Evolutionary conservation across 2,797 vertebrate genomes (phyloP), one percentile per base, ranked within the genome.

Genomic region (Hydrolagus colliei): DNA sequence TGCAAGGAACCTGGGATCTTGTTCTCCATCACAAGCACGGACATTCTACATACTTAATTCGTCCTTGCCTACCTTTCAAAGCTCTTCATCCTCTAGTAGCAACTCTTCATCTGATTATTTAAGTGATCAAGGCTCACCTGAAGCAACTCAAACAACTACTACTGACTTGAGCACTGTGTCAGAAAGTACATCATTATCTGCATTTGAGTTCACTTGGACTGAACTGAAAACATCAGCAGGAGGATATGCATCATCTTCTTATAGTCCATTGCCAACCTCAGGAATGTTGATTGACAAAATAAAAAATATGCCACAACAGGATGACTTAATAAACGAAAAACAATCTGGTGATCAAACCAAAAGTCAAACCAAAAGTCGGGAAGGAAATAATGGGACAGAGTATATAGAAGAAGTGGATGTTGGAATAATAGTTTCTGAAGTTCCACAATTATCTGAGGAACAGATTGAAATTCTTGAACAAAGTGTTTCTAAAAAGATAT

Each of bases 401-500:
- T 22, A 67, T 16, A 80, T 16, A 27, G 10, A 80, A 32, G 16
- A 32, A 32, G 62, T 16, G 22, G 22, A 32, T 63, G 9, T 63
- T 80, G 61, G 65, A 80, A 27, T 63, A 32, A 16, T 67, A 67
- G 2, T 14, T 65, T 80, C 78, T 13, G 11, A 7, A 22, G 12
- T 22, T 78, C 76, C 76, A 78, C 7, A n/a, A 22, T 63, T 78
- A 22, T 0, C 20, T 14, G 6, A 22, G 4, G 63, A 78, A 16
- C 76, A 63, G n/a, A 7, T 78, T n/a, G 22, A 5, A 14, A 14
- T 20, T 2, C 20, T 78, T 80, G 62, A 80, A 7, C 13, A 27
- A 63, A 80, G 32, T 80, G 78, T 67, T 80, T n/a, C 78, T 80
- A 22, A 32, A 3, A 65, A 65, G 78, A 62, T 22, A 80, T 80